phyloP scores from a whole-genome alignment of 2,797 vertebrate species.

The Dallia pectoralis region DNA sequence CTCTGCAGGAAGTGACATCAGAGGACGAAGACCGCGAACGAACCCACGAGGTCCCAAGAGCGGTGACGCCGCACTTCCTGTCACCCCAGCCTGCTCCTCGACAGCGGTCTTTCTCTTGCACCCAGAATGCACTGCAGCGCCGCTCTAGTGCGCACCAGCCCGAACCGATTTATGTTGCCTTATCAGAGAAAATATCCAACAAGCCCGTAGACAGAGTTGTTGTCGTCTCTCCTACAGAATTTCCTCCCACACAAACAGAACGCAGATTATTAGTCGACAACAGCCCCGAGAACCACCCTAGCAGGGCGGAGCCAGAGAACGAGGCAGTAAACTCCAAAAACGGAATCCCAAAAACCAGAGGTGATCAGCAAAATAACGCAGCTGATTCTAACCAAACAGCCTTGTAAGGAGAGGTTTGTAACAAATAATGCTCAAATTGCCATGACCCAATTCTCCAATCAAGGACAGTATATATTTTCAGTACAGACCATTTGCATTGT shows the following conservation, averaged over 20 bases:
- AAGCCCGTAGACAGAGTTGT: conserved; percentile 65
- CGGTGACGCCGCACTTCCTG: conserved; percentile 71
- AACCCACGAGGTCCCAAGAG: conserved; percentile 60
- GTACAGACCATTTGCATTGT: background rate
- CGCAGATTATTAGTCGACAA: conserved; percentile 25
- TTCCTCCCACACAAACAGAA: conserved; percentile 44
- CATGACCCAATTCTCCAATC: background rate
- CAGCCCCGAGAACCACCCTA: background rate
- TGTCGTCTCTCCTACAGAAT: conserved; percentile 47
- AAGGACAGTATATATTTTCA: background rate
- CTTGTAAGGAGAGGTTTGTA: conserved; percentile 51
- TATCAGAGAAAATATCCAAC: conserved; percentile 61
- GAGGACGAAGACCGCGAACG: conserved; percentile 77
- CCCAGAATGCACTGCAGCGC: conserved; percentile 77
- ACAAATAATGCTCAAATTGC: background rate
- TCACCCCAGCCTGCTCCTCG: conserved; percentile 74
- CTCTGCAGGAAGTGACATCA: conserved; percentile 80
- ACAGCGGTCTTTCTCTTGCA: conserved; percentile 80
- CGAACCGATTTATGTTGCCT: conserved; percentile 60
- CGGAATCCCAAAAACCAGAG: conserved; percentile 62
- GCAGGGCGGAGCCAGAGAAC: conserved; percentile 40
- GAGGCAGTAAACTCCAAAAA: conserved; percentile 35
- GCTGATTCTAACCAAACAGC: conserved; percentile 67
- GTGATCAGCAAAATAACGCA: conserved; percentile 52
- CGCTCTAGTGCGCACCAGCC: conserved; percentile 65